Evolutionary conservation across 2,797 vertebrate species (phyloP).

Genomic region (Pseudomugil tenellus): DNA sequence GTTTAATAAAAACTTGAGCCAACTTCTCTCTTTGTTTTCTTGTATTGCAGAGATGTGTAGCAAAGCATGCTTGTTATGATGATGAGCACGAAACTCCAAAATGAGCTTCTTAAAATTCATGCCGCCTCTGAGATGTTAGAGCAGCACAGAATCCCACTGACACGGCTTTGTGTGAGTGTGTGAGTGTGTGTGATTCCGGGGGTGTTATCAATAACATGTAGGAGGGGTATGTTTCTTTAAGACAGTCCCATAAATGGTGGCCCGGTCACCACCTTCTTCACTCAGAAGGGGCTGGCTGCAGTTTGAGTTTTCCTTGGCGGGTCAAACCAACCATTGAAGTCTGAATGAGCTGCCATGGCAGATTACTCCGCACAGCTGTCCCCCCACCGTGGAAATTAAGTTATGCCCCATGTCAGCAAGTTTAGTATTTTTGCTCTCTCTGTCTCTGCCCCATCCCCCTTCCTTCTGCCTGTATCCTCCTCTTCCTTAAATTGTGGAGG

Average conservation of each 20-base stretch:
- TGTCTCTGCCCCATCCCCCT: conserved; percentile 66
- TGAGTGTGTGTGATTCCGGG: conserved; percentile 4
- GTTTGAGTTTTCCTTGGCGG: conserved; percentile 95
- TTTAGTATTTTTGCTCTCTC: conserved; percentile 85
- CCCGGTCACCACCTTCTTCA: conserved; percentile 91
- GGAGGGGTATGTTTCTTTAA: conserved; percentile 94
- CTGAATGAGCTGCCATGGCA: conserved; percentile 98
- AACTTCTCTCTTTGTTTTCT: not conserved
- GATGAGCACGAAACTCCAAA: conserved; percentile 7
- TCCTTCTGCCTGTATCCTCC: conserved; percentile 50
- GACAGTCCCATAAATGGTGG: conserved; percentile 96
- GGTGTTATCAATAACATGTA: conserved; percentile 91
- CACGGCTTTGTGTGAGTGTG: not conserved
- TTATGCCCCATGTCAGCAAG: conserved; percentile 99
- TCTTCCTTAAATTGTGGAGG: conserved; percentile 75
- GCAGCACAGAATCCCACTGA: conserved; percentile 22
- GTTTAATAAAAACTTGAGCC: not conserved
- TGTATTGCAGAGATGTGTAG: not conserved
- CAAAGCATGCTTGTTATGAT: not conserved
- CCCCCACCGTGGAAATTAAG: conserved; percentile 99
- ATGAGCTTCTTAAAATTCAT: conserved; percentile 19
- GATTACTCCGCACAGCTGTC: conserved; percentile 99
- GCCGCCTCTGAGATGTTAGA: conserved; percentile 23
- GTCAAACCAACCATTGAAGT: conserved; percentile 99
- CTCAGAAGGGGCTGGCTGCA: conserved; percentile 90